Conservation (phyloP, 2,888 invertebrate genomes). For the Capitulum mitella region DNA sequence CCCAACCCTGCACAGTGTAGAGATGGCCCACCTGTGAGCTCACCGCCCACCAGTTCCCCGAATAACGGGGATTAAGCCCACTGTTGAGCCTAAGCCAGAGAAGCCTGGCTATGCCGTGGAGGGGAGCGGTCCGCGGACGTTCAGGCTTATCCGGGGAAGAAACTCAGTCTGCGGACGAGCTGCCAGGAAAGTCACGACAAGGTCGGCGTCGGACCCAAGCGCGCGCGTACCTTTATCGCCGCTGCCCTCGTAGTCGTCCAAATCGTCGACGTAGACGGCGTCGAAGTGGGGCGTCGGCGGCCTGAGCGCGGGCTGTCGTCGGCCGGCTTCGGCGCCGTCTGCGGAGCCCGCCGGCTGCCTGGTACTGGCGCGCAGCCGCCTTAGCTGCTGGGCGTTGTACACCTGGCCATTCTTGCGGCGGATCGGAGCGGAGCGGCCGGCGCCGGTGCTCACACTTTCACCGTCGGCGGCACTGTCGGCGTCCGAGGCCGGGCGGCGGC, state of each 20-base stretch:
- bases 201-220: too few species aligned
- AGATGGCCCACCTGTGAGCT: too few species aligned
- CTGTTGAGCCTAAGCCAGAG: too few species aligned
- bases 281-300: background rate
- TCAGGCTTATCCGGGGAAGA: too few species aligned
- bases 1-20: too few species aligned
- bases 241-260: background rate
- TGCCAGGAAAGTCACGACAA: too few species aligned
- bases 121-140: too few species aligned
- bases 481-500: slow-evolving; percentile 1
- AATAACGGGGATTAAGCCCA: too few species aligned
- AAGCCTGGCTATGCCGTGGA: too few species aligned
- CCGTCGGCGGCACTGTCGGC: background rate
- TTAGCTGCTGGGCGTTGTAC: background rate
- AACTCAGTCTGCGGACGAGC: too few species aligned
- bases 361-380: background rate
- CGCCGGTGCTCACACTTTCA: slow-evolving; percentile 16
- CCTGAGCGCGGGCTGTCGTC: background rate
- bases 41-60: too few species aligned
- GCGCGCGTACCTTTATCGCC: background rate
- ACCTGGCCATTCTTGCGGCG: background rate
- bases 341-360: background rate
- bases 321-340: too few species aligned
- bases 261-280: background rate
- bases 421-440: background rate